Conservation (phyloP, 1,140 invertebrate genomes). For the Antheraea pernyi region DNA sequence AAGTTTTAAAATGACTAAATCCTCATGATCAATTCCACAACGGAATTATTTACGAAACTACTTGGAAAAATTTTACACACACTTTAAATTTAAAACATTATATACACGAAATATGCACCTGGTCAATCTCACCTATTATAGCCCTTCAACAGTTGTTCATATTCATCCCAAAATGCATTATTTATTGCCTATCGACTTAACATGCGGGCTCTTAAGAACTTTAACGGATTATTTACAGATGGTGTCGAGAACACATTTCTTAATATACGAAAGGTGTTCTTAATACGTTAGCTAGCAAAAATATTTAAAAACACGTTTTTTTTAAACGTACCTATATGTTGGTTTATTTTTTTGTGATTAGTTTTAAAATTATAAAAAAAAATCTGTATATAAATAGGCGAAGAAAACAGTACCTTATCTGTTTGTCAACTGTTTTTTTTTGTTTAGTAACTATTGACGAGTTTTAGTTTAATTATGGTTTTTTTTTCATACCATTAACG, state of each 20-base stretch:
- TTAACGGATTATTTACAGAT: slow-evolving; percentile 39
- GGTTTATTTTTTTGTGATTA: too few species aligned
- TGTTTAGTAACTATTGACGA: too few species aligned
- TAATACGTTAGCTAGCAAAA: neutral
- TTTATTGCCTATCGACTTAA: slow-evolving; percentile 11
- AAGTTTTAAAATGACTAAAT: neutral
- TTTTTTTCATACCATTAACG: too few species aligned
- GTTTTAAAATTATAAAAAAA: too few species aligned
- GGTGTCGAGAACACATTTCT: slow-evolving; percentile 27
- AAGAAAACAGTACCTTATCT: too few species aligned
- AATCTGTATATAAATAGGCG: too few species aligned
- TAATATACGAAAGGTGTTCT: slow-evolving; percentile 14
- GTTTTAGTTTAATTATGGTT: too few species aligned
- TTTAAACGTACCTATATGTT: too few species aligned
- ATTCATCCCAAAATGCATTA: slow-evolving; percentile 2
- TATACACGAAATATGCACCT: slow-evolving; percentile 14
- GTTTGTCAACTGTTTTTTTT: too few species aligned
- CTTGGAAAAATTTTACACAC: neutral
- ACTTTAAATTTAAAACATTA: too few species aligned
- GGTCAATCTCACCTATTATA: slow-evolving; percentile 11
- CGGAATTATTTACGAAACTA: neutral
- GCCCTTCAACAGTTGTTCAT: slow-evolving; percentile 1
- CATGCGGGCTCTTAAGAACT: slow-evolving; percentile 4
- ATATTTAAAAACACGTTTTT: too few species aligned
- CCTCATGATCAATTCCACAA: neutral